A percentile compares a stretch with the other conserved stretches of the same genome.
phyloP scores from a whole-genome alignment of 2,797 vertebrate species.

The Pagetopsis macropterus region DNA sequence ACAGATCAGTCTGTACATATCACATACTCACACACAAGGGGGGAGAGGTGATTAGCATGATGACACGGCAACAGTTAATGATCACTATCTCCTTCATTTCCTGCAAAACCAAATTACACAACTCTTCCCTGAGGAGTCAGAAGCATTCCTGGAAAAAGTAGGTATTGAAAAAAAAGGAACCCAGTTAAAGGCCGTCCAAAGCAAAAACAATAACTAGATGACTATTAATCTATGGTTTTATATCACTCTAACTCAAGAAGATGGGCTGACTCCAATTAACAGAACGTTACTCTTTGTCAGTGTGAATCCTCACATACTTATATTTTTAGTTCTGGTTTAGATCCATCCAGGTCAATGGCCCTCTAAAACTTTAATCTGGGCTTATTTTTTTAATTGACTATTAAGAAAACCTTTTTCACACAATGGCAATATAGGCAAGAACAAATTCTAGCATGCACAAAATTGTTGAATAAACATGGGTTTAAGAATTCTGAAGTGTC shows the following conservation, averaged over 20 bases:
- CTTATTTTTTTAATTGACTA: not conserved
- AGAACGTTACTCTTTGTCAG: too few relatives aligned
- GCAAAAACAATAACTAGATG: too few relatives aligned
- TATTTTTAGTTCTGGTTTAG: too few relatives aligned
- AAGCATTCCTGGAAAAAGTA: not conserved
- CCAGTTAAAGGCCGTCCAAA: too few relatives aligned
- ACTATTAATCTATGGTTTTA: too few relatives aligned
- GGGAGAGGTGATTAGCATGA: not conserved
- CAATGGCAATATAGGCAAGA: not conserved
- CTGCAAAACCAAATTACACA: not conserved
- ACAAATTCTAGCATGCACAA: too few relatives aligned
- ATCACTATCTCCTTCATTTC: slow-evolving; percentile 1
- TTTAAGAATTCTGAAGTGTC: too few relatives aligned
- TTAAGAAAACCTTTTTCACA: not conserved
- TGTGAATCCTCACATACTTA: too few relatives aligned
- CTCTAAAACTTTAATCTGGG: too few relatives aligned
- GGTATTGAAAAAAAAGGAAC: not conserved
- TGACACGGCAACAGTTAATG: not conserved
- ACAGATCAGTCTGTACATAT: not conserved
- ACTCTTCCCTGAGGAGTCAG: not conserved
- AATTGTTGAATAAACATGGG: not conserved
- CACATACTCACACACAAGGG: not conserved
- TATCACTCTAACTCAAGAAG: too few relatives aligned
- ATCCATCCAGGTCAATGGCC: too few relatives aligned
- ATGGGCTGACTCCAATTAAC: too few relatives aligned